phyloP scores from a whole-genome alignment of 2,797 vertebrate species.

The Mus caroli region DNA sequence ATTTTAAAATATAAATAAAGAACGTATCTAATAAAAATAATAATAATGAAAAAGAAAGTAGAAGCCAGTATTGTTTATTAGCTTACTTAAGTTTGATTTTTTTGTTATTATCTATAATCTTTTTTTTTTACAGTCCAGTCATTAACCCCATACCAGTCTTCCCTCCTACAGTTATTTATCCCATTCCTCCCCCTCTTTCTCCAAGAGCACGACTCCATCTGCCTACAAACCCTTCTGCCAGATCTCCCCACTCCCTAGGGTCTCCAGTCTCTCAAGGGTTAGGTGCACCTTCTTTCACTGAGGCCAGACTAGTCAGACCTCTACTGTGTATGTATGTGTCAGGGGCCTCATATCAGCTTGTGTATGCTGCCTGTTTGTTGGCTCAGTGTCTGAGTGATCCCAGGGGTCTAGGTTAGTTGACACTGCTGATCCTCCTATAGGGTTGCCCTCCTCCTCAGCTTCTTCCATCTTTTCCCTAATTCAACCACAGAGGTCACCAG shows the following conservation, averaged over 20 bases:
- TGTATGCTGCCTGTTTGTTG: neutral
- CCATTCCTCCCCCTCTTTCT: neutral
- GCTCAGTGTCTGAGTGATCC: neutral
- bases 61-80: neutral
- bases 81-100: neutral
- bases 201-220: neutral
- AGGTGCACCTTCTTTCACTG: neutral
- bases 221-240: neutral
- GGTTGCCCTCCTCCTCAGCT: neutral
- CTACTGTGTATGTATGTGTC: neutral
- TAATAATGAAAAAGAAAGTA: neutral
- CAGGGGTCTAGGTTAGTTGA: neutral
- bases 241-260: neutral
- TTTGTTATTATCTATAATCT: neutral
- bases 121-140: neutral
- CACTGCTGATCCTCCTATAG: neutral
- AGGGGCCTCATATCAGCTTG: neutral
- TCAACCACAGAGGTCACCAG: neutral
- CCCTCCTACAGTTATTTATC: neutral
- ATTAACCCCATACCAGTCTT: neutral
- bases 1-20: too few relatives aligned
- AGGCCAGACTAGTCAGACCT: neutral
- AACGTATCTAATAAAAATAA: too few relatives aligned
- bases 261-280: neutral
- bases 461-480: neutral